Evolutionary conservation across 2,797 vertebrate genomes (phyloP).

Genomic region (Ataeniobius toweri): DNA sequence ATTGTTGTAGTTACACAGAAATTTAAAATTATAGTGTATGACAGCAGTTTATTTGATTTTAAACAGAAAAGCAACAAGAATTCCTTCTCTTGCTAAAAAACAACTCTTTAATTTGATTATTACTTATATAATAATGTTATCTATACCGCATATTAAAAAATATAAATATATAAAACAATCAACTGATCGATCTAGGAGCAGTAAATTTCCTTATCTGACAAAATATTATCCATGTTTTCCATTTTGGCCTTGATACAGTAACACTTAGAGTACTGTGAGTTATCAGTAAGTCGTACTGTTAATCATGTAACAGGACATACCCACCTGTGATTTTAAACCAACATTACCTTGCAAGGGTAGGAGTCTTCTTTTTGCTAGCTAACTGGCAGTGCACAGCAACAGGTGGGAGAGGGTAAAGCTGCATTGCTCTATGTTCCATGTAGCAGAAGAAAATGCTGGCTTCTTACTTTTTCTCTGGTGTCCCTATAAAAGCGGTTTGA

Average conservation of each 20-base stretch:
- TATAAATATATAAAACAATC: background rate
- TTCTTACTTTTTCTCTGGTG: background rate
- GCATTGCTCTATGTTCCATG: background rate
- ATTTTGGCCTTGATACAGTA: no score
- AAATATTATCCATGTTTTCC: background rate
- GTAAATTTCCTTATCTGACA: background rate
- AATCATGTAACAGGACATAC: no score
- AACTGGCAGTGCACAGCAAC: background rate
- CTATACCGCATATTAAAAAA: background rate
- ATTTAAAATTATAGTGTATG: background rate
- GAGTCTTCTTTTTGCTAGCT: background rate
- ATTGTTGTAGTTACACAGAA: background rate
- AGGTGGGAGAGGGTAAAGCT: background rate
- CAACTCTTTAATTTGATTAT: background rate
- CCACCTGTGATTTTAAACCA: no score
- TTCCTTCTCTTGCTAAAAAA: background rate
- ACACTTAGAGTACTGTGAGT: no score
- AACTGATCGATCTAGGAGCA: background rate
- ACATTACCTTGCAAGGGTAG: background rate
- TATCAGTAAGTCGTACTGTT: no score
- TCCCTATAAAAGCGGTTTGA: background rate
- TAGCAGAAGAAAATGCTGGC: background rate
- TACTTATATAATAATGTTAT: background rate
- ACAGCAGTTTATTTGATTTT: background rate
- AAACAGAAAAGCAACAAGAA: background rate